These are phyloP conservation scores for Neodiprion pinetum DNA, from an alignment of 1,140 invertebrate species.

Conservation along the genomic window DNA sequence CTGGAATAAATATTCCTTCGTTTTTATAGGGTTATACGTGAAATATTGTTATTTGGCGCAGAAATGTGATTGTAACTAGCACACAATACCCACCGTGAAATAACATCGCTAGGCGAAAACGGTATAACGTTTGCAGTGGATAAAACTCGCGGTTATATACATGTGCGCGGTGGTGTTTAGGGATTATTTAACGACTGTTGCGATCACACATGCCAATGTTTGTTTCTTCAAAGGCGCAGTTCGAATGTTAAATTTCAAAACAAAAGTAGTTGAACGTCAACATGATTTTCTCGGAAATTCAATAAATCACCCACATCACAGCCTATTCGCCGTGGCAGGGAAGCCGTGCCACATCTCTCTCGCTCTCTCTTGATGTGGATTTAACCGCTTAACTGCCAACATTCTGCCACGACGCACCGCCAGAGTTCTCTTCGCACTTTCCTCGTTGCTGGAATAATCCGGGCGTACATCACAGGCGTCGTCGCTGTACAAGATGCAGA, in stretches of 20 bases:
- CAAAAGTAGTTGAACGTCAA: conserved; percentile 13
- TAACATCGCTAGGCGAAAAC: neutral
- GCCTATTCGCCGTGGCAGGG: neutral
- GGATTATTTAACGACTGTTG: conserved; percentile 26
- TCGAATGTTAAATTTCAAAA: conserved; percentile 16
- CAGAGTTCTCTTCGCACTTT: no score
- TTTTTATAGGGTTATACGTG: no score
- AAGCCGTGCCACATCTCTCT: neutral
- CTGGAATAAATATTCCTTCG: no score
- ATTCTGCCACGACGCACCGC: no score
- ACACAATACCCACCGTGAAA: no score
- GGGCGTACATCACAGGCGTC: no score
- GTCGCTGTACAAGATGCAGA: no score
- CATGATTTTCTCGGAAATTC: conserved; percentile 28
- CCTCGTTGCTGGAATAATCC: no score
- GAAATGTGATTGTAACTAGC: no score
- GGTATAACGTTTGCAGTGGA: neutral
- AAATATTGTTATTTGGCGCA: no score
- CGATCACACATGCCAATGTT: conserved; percentile 27
- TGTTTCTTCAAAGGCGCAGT: conserved; percentile 30
- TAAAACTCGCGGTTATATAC: neutral
- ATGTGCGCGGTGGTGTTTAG: conserved; percentile 8
- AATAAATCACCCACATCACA: conserved; percentile 29
- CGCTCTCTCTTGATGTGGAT: no score
- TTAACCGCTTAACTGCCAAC: no score